Evolutionary conservation across 2,797 vertebrate genomes (phyloP).

Genomic region (Selene dorsalis): DNA sequence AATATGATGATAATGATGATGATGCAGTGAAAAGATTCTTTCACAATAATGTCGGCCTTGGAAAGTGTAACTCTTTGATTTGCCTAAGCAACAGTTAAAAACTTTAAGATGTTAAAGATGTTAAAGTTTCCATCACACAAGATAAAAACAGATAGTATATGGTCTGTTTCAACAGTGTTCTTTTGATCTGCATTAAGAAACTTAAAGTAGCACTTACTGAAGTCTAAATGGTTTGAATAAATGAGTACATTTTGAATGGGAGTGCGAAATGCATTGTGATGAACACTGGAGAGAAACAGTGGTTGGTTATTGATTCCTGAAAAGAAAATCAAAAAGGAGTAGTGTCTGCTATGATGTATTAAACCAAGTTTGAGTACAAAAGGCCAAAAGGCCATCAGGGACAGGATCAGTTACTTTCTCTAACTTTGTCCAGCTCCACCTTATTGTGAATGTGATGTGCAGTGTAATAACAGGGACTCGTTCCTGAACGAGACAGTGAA

Average conservation of each 20-base stretch:
- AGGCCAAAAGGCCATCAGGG: background rate
- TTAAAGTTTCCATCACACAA: too few species aligned
- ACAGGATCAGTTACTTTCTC: slow-evolving; percentile 1
- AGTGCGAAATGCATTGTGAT: slow-evolving; percentile 5
- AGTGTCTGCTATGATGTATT: slow-evolving; percentile 16
- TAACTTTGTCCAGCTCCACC: slow-evolving; percentile 12
- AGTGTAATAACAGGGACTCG: slow-evolving; percentile 10
- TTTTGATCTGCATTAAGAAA: too few species aligned
- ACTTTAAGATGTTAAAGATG: too few species aligned
- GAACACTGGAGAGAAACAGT: slow-evolving; percentile 16
- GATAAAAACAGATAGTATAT: too few species aligned
- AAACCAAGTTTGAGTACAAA: slow-evolving; percentile 16
- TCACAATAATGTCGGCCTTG: background rate
- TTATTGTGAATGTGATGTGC: slow-evolving; percentile 12
- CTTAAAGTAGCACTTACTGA: too few species aligned
- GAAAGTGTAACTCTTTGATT: too few species aligned
- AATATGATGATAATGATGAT: too few species aligned
- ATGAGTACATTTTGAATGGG: background rate
- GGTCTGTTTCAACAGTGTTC: too few species aligned
- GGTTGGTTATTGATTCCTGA: slow-evolving; percentile 52
- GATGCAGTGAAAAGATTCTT: too few species aligned
- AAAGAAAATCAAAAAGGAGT: slow-evolving; percentile 32
- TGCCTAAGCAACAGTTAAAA: background rate
- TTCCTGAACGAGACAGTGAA: slow-evolving; percentile 4
- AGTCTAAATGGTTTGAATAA: background rate